These are phyloP conservation scores for Pterocles gutturalis DNA, from an alignment of 2,113 vertebrate genomes.

Conservation along the genomic window DNA sequence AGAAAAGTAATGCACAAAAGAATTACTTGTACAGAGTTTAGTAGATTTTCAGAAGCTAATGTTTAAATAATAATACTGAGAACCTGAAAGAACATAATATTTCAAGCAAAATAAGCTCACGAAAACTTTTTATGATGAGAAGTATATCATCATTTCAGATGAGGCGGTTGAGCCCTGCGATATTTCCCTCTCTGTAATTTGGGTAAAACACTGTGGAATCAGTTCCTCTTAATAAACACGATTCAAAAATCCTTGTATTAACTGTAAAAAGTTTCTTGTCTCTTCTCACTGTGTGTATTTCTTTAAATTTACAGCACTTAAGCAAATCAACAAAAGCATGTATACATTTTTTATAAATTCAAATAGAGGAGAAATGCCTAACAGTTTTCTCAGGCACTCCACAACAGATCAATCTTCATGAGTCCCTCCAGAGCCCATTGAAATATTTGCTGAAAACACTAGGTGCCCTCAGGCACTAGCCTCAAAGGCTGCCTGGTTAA, in stretches of 20 bases:
- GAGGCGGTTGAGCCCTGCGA: background rate
- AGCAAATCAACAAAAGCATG: background rate
- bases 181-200: background rate
- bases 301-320: background rate
- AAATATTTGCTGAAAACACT: background rate
- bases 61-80: background rate
- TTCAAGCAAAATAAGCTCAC: background rate
- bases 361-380: background rate
- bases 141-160: background rate
- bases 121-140: background rate
- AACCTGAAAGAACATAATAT: background rate
- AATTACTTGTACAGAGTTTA: background rate
- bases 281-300: background rate
- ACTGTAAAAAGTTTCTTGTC: background rate
- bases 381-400: background rate
- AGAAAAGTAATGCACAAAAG: background rate
- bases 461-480: background rate
- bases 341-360: background rate
- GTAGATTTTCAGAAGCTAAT: background rate
- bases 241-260: background rate
- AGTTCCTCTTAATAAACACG: background rate
- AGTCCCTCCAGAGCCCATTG: background rate
- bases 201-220: background rate
- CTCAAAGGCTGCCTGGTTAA: background rate
- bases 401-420: background rate